Evolutionary conservation across 1,140 invertebrate species (phyloP), one percentile per base, ranked within the genome.

Genomic region (Armadillidium nasatum): DNA sequence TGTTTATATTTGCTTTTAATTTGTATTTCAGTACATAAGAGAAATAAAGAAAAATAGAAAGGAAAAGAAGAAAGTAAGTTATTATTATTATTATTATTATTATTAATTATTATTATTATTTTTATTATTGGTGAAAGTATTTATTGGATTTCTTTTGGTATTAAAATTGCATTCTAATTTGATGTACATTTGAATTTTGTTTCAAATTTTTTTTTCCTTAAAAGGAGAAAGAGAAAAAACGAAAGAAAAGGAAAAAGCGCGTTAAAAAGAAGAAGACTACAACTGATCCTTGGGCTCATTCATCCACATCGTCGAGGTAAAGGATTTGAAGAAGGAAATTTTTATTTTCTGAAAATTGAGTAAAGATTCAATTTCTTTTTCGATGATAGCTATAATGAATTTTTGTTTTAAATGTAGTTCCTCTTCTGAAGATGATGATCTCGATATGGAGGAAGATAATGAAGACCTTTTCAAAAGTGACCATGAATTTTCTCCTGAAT

Each of bases 401-500:
- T 54, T 22, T n/a, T 3, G n/a, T n/a, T 15, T 19, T 0, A 90
- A 89, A 54, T 80, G 76, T 13, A 80, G 78, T 72, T 81, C 81
- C 19, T 72, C 88, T 11, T 89, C 87, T 75, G 89, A 87, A 71
- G 84, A 86, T 23, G 82, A 83, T 68, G 76, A 83, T n/a, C 81
- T 85, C 67, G 86, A 87, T 43, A 86, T 86, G 4, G 88, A 89
- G 72, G 87, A 89, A 71, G 88, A 88, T 11, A 83, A 89, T n/a
- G 82, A 90, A 0, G 76, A 78, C 2, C 45, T 84, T 0, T 90
- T 91, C 44, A 91, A 92, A 84, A 94, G 93, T 0, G 94, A 95
- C 85, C 94, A 96, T 82, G 94, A 95, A 84, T 96, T 96, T 84
- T 95, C 93, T 0, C 93, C 93, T 0, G 90, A 91, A 80, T 90